Percentiles rank a stretch among this genome's conserved stretches.
These are phyloP conservation scores for Nyctibius grandis DNA, from an alignment of 2,797 vertebrate species.

Conservation along the genomic window DNA sequence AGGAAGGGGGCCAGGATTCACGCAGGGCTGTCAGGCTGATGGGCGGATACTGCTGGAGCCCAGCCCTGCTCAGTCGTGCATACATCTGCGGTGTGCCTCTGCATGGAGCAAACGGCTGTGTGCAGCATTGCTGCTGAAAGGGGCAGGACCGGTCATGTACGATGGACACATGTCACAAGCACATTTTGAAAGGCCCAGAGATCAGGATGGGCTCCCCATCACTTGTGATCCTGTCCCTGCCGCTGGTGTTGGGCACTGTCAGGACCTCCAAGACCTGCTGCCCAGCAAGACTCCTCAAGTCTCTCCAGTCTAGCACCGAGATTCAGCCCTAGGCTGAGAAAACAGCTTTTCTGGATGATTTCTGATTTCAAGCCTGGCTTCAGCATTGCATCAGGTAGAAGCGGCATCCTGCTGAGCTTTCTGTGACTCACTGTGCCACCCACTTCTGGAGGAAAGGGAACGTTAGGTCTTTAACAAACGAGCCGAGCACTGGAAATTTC, in stretches of 20 bases:
- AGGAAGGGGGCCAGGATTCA: neutral
- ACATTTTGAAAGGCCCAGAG: accelerated
- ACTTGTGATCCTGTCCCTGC: neutral
- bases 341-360: neutral
- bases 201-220: neutral
- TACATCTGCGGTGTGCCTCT: accelerated
- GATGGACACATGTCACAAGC: accelerated
- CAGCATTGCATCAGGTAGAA: constrained; percentile 14
- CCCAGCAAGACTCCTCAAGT: neutral
- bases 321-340: neutral
- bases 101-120: accelerated
- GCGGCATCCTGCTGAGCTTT: constrained; percentile 18
- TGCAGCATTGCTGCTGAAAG: neutral
- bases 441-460: constrained; percentile 1
- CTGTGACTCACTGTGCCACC: constrained; percentile 46
- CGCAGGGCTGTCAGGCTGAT: neutral
- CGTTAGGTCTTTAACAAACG: neutral
- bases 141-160: neutral
- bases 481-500: neutral
- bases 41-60: neutral
- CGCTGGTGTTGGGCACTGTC: neutral
- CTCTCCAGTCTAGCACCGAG: neutral
- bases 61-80: neutral
- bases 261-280: neutral
- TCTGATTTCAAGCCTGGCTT: neutral